A percentile compares a stretch with the other conserved stretches of the same genome.
Evolutionary conservation across 2,113 vertebrate species (phyloP).

Genomic region (Caranx ignobilis): DNA sequence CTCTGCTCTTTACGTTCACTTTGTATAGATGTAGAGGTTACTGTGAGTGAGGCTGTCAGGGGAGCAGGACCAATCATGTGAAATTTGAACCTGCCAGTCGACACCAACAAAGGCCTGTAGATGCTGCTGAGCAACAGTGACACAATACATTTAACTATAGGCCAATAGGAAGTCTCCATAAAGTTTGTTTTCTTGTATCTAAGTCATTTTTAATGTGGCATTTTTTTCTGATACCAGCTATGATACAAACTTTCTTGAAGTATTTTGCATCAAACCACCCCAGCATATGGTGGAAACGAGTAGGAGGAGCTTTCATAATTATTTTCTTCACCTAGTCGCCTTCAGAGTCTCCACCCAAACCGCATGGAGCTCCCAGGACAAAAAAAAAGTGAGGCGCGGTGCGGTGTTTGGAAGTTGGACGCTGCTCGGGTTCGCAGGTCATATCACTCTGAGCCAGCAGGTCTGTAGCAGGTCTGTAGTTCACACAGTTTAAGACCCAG

Average conservation of each 20-base stretch:
- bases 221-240: background rate
- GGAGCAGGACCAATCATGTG: background rate
- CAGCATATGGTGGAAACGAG: background rate
- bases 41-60: background rate
- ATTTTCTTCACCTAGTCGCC: background rate
- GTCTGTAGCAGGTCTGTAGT: conserved; percentile 18
- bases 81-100: background rate
- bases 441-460: conserved; percentile 2
- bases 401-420: background rate
- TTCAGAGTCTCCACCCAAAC: conserved; percentile 61
- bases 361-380: background rate
- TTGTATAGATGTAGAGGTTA: background rate
- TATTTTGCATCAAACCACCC: background rate
- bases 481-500: conserved; percentile 13
- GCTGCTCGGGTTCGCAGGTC: background rate
- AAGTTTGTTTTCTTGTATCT: background rate
- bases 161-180: background rate
- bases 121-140: background rate
- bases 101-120: background rate
- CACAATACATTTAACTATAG: background rate
- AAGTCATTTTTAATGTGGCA: background rate
- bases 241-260: too few relatives aligned
- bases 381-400: background rate
- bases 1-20: background rate
- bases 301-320: conserved; percentile 59